A percentile compares a stretch with the other conserved stretches of the same genome.
phyloP scores from a whole-genome alignment of 2,113 vertebrate species.

The Saccopteryx leptura region DNA sequence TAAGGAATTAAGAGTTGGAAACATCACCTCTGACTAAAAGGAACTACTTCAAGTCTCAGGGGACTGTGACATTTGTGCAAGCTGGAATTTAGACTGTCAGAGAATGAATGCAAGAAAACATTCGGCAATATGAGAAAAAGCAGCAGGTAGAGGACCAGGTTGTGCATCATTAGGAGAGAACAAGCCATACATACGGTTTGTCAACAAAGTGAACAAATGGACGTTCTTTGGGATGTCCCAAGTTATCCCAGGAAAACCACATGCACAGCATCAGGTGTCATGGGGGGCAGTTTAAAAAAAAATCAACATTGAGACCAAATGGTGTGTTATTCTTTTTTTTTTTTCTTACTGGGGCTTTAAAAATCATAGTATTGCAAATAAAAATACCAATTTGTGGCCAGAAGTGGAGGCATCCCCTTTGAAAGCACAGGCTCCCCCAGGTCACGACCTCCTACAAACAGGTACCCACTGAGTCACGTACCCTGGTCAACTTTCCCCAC shows the following conservation, averaged over 20 bases:
- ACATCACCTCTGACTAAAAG: background rate
- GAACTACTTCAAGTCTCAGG: background rate
- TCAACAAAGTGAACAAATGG: background rate
- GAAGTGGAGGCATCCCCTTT: too few relatives aligned
- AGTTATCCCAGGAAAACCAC: background rate
- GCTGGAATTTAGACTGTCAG: background rate
- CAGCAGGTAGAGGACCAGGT: background rate
- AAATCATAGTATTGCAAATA: background rate
- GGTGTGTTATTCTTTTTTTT: background rate
- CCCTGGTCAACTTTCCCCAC: fast-evolving
- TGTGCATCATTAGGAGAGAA: background rate
- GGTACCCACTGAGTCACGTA: fast-evolving
- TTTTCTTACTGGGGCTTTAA: background rate
- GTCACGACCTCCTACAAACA: background rate
- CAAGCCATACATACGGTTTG: too few relatives aligned
- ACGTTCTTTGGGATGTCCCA: background rate
- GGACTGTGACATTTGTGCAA: background rate
- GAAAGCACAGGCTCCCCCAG: fast-evolving
- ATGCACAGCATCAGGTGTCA: background rate
- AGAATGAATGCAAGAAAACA: background rate
- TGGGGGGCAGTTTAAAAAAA: background rate
- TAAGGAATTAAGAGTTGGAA: background rate
- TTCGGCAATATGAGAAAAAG: background rate
- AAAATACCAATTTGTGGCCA: background rate
- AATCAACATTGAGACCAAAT: background rate